These are phyloP conservation scores for Oreochromis aureus DNA, from an alignment of 2,113 vertebrate species.

Conservation along the genomic window DNA sequence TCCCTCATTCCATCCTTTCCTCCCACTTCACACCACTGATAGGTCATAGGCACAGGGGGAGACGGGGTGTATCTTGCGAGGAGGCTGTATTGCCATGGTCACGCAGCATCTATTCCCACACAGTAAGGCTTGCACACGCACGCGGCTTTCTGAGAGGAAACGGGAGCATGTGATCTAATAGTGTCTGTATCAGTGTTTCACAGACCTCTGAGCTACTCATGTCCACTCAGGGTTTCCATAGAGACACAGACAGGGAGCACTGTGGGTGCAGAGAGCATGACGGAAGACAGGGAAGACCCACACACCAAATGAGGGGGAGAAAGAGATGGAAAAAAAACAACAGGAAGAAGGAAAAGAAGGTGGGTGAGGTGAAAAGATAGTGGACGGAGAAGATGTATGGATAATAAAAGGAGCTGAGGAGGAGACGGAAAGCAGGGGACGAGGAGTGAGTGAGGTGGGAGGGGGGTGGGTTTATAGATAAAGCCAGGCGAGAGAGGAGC, in stretches of 20 bases:
- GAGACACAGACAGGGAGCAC: constrained; percentile 56
- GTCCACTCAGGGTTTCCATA: constrained; percentile 68
- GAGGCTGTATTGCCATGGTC: not conserved
- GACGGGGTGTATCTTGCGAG: not conserved
- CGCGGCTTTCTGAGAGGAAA: constrained; percentile 1
- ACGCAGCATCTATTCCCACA: constrained; percentile 6
- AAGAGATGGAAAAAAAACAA: constrained; percentile 20
- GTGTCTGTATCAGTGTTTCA: constrained; percentile 52
- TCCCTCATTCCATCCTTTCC: not conserved
- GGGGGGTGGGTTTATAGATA: not conserved
- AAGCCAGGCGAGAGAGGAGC: constrained; percentile 2
- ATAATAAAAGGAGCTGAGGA: not conserved
- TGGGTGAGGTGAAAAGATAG: constrained; percentile 5
- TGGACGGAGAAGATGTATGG: not conserved
- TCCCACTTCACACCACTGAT: constrained; percentile 16
- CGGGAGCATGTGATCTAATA: constrained; percentile 43
- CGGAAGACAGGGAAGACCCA: constrained; percentile 62
- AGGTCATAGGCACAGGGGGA: not conserved
- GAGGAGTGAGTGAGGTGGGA: not conserved
- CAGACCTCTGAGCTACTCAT: constrained; percentile 55
- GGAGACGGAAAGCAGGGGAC: not conserved
- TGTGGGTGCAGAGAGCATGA: constrained; percentile 47
- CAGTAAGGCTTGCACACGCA: not conserved
- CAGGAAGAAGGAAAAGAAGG: not conserved
- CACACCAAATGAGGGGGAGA: constrained; percentile 48